Evolutionary conservation across 2,888 invertebrate genomes (phyloP).

Genomic region (Dusona sp.): DNA sequence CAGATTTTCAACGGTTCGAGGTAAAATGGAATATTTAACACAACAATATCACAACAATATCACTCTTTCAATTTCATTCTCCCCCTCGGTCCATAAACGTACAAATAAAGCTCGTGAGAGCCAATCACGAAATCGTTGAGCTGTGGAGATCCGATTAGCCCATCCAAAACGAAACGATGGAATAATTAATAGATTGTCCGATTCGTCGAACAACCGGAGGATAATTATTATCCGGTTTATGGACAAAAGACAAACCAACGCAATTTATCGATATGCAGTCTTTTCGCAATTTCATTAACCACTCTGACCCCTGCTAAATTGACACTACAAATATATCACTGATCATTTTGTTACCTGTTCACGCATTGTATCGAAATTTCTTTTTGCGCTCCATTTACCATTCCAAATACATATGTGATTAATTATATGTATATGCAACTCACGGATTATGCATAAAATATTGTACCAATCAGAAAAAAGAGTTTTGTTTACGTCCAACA

Average conservation of each 20-base stretch:
- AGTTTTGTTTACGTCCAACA: neutral
- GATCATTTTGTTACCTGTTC: neutral
- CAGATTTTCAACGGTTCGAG: slow-evolving; percentile 30
- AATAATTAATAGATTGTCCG: slow-evolving; percentile 63
- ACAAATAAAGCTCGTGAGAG: slow-evolving; percentile 43
- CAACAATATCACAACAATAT: slow-evolving; percentile 15
- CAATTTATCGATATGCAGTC: slow-evolving; percentile 23
- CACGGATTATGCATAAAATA: neutral
- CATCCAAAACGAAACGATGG: slow-evolving; percentile 57
- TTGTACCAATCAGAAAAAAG: neutral
- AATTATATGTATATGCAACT: neutral
- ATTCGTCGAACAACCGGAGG: slow-evolving; percentile 34
- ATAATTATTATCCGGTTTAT: slow-evolving; percentile 65
- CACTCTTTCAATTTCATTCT: slow-evolving; percentile 8
- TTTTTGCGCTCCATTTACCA: neutral
- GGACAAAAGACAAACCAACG: slow-evolving; percentile 55
- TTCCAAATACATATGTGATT: neutral
- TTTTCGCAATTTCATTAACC: slow-evolving; percentile 31
- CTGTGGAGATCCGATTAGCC: slow-evolving; percentile 60
- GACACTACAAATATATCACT: neutral
- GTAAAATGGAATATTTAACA: slow-evolving; percentile 18
- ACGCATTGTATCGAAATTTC: neutral
- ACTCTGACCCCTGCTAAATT: slow-evolving; percentile 8
- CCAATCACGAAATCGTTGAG: slow-evolving; percentile 51
- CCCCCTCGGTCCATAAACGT: neutral